Base-by-base conservation (phyloP, 2,797 vertebrate genomes). In the Petrocephalus schoutedeni region DNA sequence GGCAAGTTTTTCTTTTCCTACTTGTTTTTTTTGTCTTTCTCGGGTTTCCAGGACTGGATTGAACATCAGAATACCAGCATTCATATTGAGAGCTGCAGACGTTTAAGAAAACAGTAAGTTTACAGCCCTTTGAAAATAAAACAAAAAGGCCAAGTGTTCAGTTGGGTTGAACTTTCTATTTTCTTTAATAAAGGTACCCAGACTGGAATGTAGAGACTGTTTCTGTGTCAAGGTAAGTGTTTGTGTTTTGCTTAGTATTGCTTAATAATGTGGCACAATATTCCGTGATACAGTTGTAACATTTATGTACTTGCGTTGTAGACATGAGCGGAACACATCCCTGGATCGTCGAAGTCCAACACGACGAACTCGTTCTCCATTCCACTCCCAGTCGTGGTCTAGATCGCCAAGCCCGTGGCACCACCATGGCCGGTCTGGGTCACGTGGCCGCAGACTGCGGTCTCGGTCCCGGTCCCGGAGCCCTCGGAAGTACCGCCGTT, bases 61-160 rank as follows among this genome's bases (percentile, higher is more conserved):
- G 92, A 95, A 89, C 98, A 99, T 92, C 97, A 97, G 95, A 97
- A 98, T 92, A 96, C 94, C 86, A 92, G 91, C 19, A 90, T 95
- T 59, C 98, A 99, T 91, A 95, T 97, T 21, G 95, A 97, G 61
- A 98, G 92, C 92, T 98, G 98, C 93, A 95, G 95, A 88, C 91
- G 93, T 71, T 94, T 99, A 45, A 94, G 96, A 53, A 95, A 95
- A 93, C 94, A 95, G 98, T 99, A 93, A 96, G 97, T 94, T 87
- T 45, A 14, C 23, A 58, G 9, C 16, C 84, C 45, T 54, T 23
- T 71, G 19, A 41, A n/a, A 61, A 7, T 80, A 53, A 36, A 41
- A 57, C 23, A 6, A 59, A 28, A 67, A 4, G 21, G 59, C 2
- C 71, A 53, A 8, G 49, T 12, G 49, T 6, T 64, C 3, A n/a